A percentile compares a stretch with the other conserved stretches of the same genome.
Evolutionary conservation across 2,797 vertebrate genomes (phyloP).

Genomic region (Eptatretus atami): DNA sequence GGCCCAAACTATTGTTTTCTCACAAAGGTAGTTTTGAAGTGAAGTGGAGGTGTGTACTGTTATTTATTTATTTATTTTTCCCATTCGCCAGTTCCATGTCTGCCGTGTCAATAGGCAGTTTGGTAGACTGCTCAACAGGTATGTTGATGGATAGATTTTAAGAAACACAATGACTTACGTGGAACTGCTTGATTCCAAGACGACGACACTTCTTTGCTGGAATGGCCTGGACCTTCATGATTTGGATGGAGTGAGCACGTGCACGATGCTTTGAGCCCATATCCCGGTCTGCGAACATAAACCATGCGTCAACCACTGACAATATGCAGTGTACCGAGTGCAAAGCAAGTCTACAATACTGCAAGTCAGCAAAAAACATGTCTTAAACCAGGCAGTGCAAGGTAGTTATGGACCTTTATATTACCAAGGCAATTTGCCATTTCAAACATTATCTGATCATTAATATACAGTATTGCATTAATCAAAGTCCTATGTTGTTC

Average conservation of each 20-base stretch:
- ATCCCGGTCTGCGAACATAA: constrained; percentile 31
- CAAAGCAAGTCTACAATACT: not conserved
- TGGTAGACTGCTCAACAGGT: too few relatives aligned
- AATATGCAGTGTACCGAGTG: not conserved
- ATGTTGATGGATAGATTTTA: too few relatives aligned
- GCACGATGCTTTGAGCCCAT: constrained; percentile 87
- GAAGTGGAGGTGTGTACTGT: too few relatives aligned
- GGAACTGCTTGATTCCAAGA: constrained; percentile 61
- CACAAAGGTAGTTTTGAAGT: too few relatives aligned
- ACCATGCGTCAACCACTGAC: too few relatives aligned
- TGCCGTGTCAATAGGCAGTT: too few relatives aligned
- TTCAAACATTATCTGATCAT: too few relatives aligned
- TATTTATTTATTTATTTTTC: too few relatives aligned
- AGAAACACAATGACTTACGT: constrained; percentile 23
- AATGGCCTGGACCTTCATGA: constrained; percentile 92
- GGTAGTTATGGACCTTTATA: not conserved
- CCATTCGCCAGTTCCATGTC: too few relatives aligned
- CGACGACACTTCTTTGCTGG: constrained; percentile 47
- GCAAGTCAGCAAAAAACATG: not conserved
- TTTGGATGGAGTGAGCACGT: constrained; percentile 76
- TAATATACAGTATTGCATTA: too few relatives aligned
- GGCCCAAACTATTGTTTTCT: too few relatives aligned
- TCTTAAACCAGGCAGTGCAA: not conserved
- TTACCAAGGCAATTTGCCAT: not conserved
- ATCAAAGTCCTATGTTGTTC: too few relatives aligned